Base-by-base conservation (phyloP, 64 coral and sea anemone genomes). In the Orbicella faveolata region DNA sequence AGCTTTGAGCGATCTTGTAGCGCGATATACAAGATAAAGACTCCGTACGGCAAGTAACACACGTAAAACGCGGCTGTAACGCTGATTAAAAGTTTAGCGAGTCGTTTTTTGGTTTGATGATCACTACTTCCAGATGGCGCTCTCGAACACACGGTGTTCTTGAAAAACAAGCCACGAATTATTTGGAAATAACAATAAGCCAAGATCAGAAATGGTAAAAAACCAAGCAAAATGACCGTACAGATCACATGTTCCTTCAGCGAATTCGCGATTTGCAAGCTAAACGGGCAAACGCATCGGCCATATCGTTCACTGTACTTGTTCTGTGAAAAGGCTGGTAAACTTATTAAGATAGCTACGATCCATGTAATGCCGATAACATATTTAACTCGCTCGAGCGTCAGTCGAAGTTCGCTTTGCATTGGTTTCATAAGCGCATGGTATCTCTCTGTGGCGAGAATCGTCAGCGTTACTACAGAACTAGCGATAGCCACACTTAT, bases 401-500 rank as follows among this genome's bases (percentile, higher is more conserved):
- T 88, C 4, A 96, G 35, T 0, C 79, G 79, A 41, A 87, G 79
- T n/a, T 34, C 61, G 6, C 17, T 52, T 2, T 75, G 26, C 87
- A 96, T 79, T 1, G 94, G 90, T 25, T 91, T 92, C 11, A 96
- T 48, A 0, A 96, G 34, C 2, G 94, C 94, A 62, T 90, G 65
- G 57, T 96, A 93, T 10, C 94, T 87, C 65, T 96, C 94, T 25
- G 89, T 26, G 3, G 94, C 90, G 14, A 96, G 67, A 30, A 96
- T 18, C 8, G 81, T 87, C 6, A 93, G 83, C 19, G 94, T 96
- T 5, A 96, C 33, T 0, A 83, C 65, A 17, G 94, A 96, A 4
- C 87, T 82, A 19, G 94, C 73, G 15, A 92, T 79, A 25, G 86
- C 74, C 1, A 96, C 84, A 20, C 90, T 87, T 12, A 96, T 79